Percentiles rank a stretch among this genome's conserved stretches.
Conservation (phyloP, 2,113 vertebrate genomes). For the Diphyllodes magnificus region DNA sequence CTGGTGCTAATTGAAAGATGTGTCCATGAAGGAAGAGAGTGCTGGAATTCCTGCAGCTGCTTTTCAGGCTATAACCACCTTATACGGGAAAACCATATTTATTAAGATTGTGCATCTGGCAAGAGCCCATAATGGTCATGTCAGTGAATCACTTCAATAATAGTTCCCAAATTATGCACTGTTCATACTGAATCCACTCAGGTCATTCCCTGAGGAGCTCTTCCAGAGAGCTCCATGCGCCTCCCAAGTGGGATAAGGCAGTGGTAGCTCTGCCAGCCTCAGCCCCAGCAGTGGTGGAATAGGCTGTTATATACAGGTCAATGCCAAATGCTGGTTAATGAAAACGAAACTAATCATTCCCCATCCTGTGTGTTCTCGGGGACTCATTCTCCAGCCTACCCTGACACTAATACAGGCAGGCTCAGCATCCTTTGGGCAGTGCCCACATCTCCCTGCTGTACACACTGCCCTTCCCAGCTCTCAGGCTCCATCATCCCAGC, state of each 20-base stretch:
- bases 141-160: not conserved
- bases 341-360: not conserved
- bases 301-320: not conserved
- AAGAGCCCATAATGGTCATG: not conserved
- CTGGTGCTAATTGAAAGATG: not conserved
- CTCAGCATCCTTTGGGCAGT: not conserved
- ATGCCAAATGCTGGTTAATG: not conserved
- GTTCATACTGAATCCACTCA: not conserved
- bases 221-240: not conserved
- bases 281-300: not conserved
- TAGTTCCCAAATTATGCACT: not conserved
- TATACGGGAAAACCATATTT: slow-evolving; percentile 4
- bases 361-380: accelerated
- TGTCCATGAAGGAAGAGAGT: not conserved
- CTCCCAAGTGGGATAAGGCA: not conserved
- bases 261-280: not conserved
- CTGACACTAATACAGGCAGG: accelerated
- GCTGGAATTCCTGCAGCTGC: not conserved
- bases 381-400: not conserved
- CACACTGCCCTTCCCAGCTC: not conserved
- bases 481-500: not conserved
- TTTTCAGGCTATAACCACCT: not conserved
- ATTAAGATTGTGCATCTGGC: not conserved
- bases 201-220: not conserved
- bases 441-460: not conserved